These are phyloP conservation scores for Steinernema carpocapsae DNA, from an alignment of 2,888 invertebrate species.

Conservation along the genomic window DNA sequence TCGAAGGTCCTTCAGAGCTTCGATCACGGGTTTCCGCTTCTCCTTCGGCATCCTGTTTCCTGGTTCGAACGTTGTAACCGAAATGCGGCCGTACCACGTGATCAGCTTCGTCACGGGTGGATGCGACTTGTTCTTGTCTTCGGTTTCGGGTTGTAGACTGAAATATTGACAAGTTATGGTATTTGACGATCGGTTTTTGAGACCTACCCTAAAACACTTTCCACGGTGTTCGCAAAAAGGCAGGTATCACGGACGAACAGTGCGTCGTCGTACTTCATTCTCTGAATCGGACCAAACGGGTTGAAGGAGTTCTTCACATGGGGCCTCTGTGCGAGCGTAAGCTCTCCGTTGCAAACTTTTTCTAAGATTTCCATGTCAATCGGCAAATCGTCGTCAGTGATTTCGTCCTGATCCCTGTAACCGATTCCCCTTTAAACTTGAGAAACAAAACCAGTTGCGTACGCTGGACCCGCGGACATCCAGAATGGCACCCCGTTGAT, in stretches of 20 bases:
- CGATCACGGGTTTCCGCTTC: not conserved
- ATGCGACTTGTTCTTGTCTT: not conserved
- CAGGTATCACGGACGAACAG: slow-evolving; percentile 43
- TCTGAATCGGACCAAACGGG: slow-evolving; percentile 40
- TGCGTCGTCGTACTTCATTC: slow-evolving; percentile 38
- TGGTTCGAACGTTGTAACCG: slow-evolving; percentile 24
- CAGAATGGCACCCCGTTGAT: slow-evolving; percentile 37
- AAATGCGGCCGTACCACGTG: not conserved
- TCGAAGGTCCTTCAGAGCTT: slow-evolving; percentile 7
- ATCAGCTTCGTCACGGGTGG: not conserved
- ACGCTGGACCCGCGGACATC: not conserved
- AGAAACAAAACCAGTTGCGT: slow-evolving; percentile 9
- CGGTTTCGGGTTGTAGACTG: slow-evolving; percentile 15
- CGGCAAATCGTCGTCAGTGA: slow-evolving; percentile 47
- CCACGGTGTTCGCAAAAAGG: slow-evolving; percentile 40
- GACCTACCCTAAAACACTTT: slow-evolving; percentile 36
- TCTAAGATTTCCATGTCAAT: slow-evolving; percentile 43
- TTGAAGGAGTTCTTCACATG: slow-evolving; percentile 38
- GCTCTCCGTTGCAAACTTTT: slow-evolving; percentile 41
- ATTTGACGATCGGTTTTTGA: not conserved
- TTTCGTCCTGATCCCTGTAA: slow-evolving; percentile 41
- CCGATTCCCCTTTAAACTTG: not conserved
- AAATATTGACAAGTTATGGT: not conserved
- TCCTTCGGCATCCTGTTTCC: not conserved
- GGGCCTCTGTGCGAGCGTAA: slow-evolving; percentile 28